phyloP scores from a whole-genome alignment of 2,797 vertebrate genomes.

The Caiman crocodilus region DNA sequence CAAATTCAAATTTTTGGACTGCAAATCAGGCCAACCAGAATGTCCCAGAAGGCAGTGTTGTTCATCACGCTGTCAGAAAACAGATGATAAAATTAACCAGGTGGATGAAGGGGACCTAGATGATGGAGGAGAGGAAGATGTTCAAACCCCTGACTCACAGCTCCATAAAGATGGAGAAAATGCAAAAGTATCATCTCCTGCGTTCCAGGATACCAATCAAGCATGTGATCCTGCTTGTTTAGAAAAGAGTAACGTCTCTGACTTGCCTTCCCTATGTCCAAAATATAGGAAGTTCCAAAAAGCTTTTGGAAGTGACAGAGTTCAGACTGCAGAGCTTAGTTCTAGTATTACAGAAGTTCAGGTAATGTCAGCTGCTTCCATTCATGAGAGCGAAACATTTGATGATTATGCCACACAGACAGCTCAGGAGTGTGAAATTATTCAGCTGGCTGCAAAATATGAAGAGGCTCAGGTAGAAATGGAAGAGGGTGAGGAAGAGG shows the following conservation, averaged over 20 bases:
- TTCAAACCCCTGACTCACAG: conserved; percentile 72
- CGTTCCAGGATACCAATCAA: conserved; percentile 72
- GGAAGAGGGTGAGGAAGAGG: conserved; percentile 49
- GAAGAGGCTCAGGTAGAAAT: conserved; percentile 72
- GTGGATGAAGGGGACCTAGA: conserved; percentile 68
- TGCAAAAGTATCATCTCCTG: conserved; percentile 39
- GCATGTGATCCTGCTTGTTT: conserved; percentile 72
- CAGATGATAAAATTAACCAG: conserved; percentile 50
- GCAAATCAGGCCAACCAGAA: conserved; percentile 74
- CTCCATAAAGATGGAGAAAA: conserved; percentile 77
- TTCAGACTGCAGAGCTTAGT: conserved; percentile 66
- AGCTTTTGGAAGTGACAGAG: conserved; percentile 84
- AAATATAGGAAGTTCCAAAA: conserved; percentile 88
- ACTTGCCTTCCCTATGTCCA: conserved; percentile 83
- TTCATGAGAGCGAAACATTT: conserved; percentile 63
- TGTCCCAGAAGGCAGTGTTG: conserved; percentile 83
- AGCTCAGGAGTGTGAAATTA: conserved; percentile 62
- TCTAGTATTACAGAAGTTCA: conserved; percentile 72
- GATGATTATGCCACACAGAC: conserved; percentile 61
- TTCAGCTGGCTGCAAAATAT: conserved; percentile 75
- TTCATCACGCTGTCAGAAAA: conserved; percentile 80
- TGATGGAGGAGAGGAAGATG: conserved; percentile 77
- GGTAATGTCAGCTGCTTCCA: conserved; percentile 39
- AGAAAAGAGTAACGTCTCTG: conserved; percentile 71
- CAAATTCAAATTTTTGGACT: conserved; percentile 89